Base-by-base conservation (phyloP, 2,797 vertebrate genomes). In the Urophycis tenuis region DNA sequence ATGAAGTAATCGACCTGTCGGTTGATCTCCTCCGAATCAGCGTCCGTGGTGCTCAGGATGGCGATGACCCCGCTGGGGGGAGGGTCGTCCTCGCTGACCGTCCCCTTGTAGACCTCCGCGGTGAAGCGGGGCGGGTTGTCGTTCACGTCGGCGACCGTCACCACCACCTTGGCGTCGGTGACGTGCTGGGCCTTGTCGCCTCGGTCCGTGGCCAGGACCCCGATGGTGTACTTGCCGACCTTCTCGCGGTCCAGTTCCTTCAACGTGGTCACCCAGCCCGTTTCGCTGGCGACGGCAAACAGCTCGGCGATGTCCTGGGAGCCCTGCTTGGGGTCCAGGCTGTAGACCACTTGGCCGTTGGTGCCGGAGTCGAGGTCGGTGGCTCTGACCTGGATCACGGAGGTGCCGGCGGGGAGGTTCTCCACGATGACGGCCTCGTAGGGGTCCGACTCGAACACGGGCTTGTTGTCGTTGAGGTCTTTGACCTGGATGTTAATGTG, bases 61-160 rank as follows among this genome's bases (percentile, higher is more conserved):
- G 98, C 98, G 11, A 99, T 95, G 12, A 99, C 94, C 0, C 96
- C 97, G 0, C 96, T 95, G 6, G 95, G 95, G 0, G 92, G 91
- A 22, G 95, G 96, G 81, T 99, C 97, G 71, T 98, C 97, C 85
- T 99, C 98, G 36, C 97, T 99, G 83, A 99, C 97, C 0, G 97
- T 99, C 78, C 98, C 98, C 87, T 98, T 99, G 86, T 99, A 99
- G 81, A 99, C 95, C 90, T 97, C 97, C 0, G 97, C 97, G 0
- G 96, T 97, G 83, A 99, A 99, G 36, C 94, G 94, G 0, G 98
- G 98, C 0, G 97, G 94, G 79, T 94, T 99, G 87, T 99, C 98
- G 3, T 99, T 99, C 77, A 98, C 94, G 0, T 99, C 98, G 0
- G 95, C 96, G 14, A 99, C 95, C 0, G 91, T 94, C 3, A 99